Conservation (phyloP, 30 jellyfish, hydroid and myxozoan genomes). For the Sanderia malayensis region DNA sequence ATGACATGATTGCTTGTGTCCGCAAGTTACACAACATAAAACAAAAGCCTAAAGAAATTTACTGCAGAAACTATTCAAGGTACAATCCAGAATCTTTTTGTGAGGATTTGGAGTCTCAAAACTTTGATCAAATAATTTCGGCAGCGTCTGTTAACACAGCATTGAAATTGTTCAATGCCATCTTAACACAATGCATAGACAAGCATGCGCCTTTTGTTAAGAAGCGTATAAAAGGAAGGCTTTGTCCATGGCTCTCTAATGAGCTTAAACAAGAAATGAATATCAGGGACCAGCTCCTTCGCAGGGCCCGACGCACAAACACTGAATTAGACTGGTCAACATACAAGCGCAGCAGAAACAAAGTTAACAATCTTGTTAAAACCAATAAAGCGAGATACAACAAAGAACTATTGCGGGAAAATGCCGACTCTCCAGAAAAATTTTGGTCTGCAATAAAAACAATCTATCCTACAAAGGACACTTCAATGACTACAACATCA, state of each 20-base stretch:
- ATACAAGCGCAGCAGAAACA: conserved; percentile 41
- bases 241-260: conserved; percentile 53
- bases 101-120: conserved; percentile 37
- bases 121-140: conserved; percentile 37
- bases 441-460: conserved; percentile 55
- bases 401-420: conserved; percentile 46
- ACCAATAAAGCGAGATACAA: conserved; percentile 35
- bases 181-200: conserved; percentile 27
- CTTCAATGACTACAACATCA: conserved; percentile 23
- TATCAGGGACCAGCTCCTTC: conserved; percentile 58
- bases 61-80: conserved; percentile 57
- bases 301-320: conserved; percentile 52
- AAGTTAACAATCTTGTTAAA: conserved; percentile 44
- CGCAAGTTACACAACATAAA: conserved; percentile 51
- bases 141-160: conserved; percentile 49
- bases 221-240: conserved; percentile 50
- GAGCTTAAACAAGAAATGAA: conserved; percentile 52
- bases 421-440: conserved; percentile 47
- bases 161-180: conserved; percentile 30
- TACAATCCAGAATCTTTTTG: conserved; percentile 49
- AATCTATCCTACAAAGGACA: conserved; percentile 35
- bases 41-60: conserved; percentile 34
- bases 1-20: conserved; percentile 52
- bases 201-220: conserved; percentile 60
- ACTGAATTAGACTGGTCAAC: conserved; percentile 45